These are phyloP conservation scores for Mustelus asterias DNA, from an alignment of 2,113 vertebrate species.

Conservation along the genomic window DNA sequence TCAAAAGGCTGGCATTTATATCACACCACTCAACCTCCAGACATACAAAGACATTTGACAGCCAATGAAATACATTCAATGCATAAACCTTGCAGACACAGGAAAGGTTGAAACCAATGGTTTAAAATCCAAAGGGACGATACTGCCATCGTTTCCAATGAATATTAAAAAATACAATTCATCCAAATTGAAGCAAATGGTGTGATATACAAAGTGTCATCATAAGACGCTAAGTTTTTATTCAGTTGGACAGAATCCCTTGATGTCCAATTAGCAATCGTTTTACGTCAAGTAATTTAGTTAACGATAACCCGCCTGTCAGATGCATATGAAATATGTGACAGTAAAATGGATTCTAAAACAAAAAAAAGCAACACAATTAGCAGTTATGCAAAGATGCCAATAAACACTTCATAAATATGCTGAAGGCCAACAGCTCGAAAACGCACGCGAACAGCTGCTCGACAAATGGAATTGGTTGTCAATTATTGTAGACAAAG, in stretches of 20 bases:
- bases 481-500: neutral
- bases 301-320: neutral
- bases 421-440: constrained; percentile 14
- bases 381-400: neutral
- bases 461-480: neutral
- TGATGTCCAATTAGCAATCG: constrained; percentile 19
- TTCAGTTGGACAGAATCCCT: neutral
- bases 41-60: neutral
- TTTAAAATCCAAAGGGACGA: neutral
- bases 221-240: neutral
- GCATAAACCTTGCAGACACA: neutral
- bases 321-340: neutral
- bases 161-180: neutral
- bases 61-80: neutral
- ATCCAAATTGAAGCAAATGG: neutral
- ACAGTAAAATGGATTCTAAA: constrained; percentile 6
- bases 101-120: neutral
- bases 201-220: neutral
- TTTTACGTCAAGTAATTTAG: neutral
- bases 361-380: neutral
- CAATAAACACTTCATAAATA: constrained; percentile 21
- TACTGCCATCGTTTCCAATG: neutral
- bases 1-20: neutral
- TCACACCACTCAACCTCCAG: neutral
- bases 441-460: constrained; percentile 1